Percentiles rank a stretch among this genome's conserved stretches.
Evolutionary conservation across 2,797 vertebrate species (phyloP).

Genomic region (Gastrophryne carolinensis): DNA sequence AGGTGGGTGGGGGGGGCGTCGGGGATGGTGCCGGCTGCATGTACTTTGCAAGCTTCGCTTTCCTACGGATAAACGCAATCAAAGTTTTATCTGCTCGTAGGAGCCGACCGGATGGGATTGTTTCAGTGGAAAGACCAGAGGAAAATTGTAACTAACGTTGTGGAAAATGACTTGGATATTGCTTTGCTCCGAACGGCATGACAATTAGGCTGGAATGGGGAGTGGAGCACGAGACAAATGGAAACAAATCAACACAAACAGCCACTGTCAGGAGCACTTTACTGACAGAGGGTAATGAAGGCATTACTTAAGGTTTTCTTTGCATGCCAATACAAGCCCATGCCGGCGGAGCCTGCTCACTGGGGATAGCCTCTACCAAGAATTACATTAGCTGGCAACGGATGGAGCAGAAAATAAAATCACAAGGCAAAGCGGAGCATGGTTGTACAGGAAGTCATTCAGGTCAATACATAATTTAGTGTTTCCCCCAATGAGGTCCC

Average conservation of each 20-base stretch:
- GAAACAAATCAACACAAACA: slow-evolving; percentile 85
- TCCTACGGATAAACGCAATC: slow-evolving; percentile 78
- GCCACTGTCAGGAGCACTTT: slow-evolving; percentile 80
- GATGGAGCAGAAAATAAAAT: too few relatives aligned
- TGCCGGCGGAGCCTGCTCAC: too few relatives aligned
- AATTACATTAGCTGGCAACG: too few relatives aligned
- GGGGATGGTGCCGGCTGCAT: slow-evolving; percentile 48
- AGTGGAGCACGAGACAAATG: slow-evolving; percentile 70
- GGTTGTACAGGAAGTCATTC: too few relatives aligned
- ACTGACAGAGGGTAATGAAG: slow-evolving; percentile 69
- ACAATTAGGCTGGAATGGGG: slow-evolving; percentile 77
- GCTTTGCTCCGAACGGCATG: slow-evolving; percentile 81
- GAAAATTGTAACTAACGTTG: slow-evolving; percentile 82
- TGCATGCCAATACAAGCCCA: slow-evolving; percentile 59
- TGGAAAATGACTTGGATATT: slow-evolving; percentile 84
- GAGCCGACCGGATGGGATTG: slow-evolving; percentile 73
- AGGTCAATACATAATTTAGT: too few relatives aligned
- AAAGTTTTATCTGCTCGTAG: slow-evolving; percentile 74
- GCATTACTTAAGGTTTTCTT: slow-evolving; percentile 70
- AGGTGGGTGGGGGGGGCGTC: slow-evolving; percentile 32
- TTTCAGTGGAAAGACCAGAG: slow-evolving; percentile 77
- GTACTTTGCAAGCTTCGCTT: slow-evolving; percentile 67
- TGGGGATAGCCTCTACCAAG: too few relatives aligned
- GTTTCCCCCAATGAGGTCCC: too few relatives aligned
- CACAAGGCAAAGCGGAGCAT: too few relatives aligned